Evolutionary conservation across 2,797 vertebrate species (phyloP), one percentile per base, ranked within the genome.

Genomic region (Lithobates pipiens): DNA sequence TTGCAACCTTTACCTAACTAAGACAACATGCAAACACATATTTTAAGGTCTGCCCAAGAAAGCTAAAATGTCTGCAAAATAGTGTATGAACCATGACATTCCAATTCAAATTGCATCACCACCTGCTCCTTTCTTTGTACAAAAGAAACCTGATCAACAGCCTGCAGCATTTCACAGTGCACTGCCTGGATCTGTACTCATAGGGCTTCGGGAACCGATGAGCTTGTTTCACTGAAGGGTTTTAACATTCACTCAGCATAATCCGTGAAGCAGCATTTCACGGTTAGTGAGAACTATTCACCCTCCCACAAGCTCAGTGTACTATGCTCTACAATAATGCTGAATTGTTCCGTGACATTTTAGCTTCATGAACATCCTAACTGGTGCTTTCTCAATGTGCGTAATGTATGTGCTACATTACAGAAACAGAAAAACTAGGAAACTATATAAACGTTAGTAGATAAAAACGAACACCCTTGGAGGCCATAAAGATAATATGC

Each of bases 221-320:
- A 50, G 83, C 68, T 68, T 71, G 54, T 72, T 63, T 67, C 70
- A 67, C 57, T 34, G 25, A 79, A 50, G 46, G 76, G 76, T 42
- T 85, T 85, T 85, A 85, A 80, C 63, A 80, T 79, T 73, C 61
- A 34, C 77, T 74, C 57, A 25, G 69, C 39, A 73, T 79, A 79
- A 85, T 79, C 76, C 77, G 29, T 85, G 69, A 85, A 80, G 76
- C 77, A 79, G 69, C 54, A 79, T 85, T 85, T 85, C 77, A 79
- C 75, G 29, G 69, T 74, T 74, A 74, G 57, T 57, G 61, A 63
- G 63, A 74, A 34, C 70, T 10, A 50, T 73, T 67, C 69, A 73
- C 70, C 36, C 76, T 77, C 77, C 57, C 70, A 67, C 29, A 74
- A 67, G 34, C 21, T 23, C 16, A 68, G 46, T 21, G 34, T 16